These are phyloP conservation scores for Halcyon chelicuti DNA, from an alignment of 2,797 vertebrate species.

Conservation along the genomic window DNA sequence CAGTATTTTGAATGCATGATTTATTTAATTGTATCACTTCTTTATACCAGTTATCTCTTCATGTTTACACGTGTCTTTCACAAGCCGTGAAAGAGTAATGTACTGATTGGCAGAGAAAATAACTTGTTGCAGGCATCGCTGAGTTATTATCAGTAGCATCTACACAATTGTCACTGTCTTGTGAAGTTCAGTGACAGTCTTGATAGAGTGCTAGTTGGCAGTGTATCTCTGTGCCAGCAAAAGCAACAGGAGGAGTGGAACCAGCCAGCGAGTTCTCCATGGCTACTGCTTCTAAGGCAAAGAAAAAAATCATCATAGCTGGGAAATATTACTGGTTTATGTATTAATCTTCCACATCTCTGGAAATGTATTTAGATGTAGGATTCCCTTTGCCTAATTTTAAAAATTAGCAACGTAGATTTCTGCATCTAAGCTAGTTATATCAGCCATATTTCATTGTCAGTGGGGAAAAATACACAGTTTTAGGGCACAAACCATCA, in stretches of 20 bases:
- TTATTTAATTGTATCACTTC: background rate
- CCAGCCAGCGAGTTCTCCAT: constrained; percentile 13
- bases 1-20: background rate
- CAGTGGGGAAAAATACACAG: background rate
- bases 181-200: constrained; percentile 9
- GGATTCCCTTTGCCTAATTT: background rate
- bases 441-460: background rate
- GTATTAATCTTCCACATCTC: background rate
- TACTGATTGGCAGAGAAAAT: background rate
- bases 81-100: background rate
- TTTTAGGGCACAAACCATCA: background rate
- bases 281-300: constrained; percentile 4
- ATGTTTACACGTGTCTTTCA: background rate
- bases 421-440: background rate
- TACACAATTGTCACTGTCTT: background rate
- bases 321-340: background rate
- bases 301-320: background rate
- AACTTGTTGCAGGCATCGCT: constrained; percentile 1
- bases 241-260: constrained; percentile 16
- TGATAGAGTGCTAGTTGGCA: constrained; percentile 6
- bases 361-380: background rate
- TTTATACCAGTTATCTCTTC: background rate
- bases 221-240: background rate
- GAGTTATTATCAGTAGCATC: constrained; percentile 23
- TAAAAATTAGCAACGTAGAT: background rate